Evolutionary conservation across 2,797 vertebrate species (phyloP), one percentile per base, ranked within the genome.

Genomic region (Linurgus olivaceus): DNA sequence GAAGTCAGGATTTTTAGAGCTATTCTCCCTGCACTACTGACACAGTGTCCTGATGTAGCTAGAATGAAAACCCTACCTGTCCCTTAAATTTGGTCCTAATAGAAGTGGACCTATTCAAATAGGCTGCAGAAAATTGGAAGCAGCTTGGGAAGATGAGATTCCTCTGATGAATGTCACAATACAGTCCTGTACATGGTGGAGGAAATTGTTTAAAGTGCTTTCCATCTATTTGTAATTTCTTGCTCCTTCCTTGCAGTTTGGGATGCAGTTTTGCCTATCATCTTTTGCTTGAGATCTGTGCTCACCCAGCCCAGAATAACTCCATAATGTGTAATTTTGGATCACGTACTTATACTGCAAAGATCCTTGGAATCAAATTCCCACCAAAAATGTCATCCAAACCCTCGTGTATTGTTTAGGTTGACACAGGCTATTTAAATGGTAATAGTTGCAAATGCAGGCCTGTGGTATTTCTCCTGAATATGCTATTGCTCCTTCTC

Each of bases 401-500:
- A 82, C 78, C 75, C 71, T n/a, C 68, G 78, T 71, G 80, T 37
- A 94, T 74, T 92, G 63, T 95, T 93, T 83, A 89, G 38, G 67
- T 79, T 86, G 88, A 95, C 90, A 77, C 10, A 91, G 57, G 75
- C 65, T 93, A 96, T 96, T 95, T 95, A 97, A 97, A 97, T 93
- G 96, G 81, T 93, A 97, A 97, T 95, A 62, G 84, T 16, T 93
- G 65, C 88, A 91, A 96, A 91, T 54, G n/a, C 62, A 92, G 16
- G 0, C 2, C 4, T 42, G 55, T 2, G 1, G 65, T 44, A 51
- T 86, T 88, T 83, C 68, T 48, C 61, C 72, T 4, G 1, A 76
- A 74, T 74, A 40, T n/a, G 52, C 38, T 73, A 59, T 89, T 11
- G 1, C 25, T 82, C 13, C 24, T 17, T 61, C 31, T 73, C 71